Evolutionary conservation across 2,797 vertebrate genomes (phyloP).

Genomic region (Vespertilio murinus): DNA sequence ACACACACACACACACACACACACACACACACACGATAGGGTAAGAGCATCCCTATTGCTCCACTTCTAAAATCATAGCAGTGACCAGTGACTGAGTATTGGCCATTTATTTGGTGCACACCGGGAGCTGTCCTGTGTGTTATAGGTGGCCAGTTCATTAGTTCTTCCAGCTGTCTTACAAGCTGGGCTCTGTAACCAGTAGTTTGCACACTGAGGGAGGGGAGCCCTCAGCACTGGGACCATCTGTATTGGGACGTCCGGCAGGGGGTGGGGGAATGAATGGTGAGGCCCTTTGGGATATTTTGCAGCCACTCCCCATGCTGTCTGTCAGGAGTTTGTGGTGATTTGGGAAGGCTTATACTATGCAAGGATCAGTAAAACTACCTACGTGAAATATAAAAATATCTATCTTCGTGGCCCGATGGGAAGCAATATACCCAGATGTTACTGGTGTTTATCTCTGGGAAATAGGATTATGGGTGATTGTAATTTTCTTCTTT

Average conservation of each 20-base stretch:
- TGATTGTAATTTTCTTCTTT: neutral
- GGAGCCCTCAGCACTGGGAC: neutral
- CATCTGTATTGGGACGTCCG: neutral
- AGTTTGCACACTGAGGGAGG: neutral
- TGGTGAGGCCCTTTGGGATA: neutral
- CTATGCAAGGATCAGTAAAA: neutral
- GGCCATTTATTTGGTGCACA: neutral
- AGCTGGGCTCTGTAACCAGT: neutral
- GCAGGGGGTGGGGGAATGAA: neutral
- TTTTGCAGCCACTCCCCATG: neutral
- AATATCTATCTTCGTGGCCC: neutral
- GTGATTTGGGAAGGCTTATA: neutral
- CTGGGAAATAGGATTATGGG: neutral
- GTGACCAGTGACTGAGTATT: neutral
- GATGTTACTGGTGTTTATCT: neutral
- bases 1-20: too few relatives aligned
- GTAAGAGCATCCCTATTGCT: neutral
- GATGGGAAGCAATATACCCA: neutral
- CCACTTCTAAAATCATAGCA: neutral
- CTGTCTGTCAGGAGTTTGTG: neutral
- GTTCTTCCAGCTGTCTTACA: neutral
- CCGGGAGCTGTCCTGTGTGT: neutral
- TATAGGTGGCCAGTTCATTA: fast-evolving
- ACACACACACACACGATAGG: neutral
- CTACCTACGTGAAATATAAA: neutral